Conservation (phyloP, 2,888 invertebrate species). For the Tineola bisselliella region DNA sequence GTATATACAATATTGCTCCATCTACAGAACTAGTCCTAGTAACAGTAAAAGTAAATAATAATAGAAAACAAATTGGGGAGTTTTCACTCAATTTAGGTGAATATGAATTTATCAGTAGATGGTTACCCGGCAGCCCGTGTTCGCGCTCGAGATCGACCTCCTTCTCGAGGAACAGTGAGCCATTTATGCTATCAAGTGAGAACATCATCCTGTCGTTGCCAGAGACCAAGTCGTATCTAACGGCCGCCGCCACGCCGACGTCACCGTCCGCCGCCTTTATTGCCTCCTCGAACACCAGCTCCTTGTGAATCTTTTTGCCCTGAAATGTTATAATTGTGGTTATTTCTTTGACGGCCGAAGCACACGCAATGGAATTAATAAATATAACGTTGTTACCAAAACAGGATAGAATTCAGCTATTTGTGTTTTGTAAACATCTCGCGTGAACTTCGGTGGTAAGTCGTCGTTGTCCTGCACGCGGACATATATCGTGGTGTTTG, state of each 20-base stretch:
- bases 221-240: slow-evolving; percentile 81
- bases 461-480: slow-evolving; percentile 83
- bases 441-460: slow-evolving; percentile 82
- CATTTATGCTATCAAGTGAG: slow-evolving; percentile 77
- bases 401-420: slow-evolving; percentile 86
- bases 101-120: no score
- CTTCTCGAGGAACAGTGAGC: slow-evolving; percentile 78
- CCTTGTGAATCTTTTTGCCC: slow-evolving; percentile 77
- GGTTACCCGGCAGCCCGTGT: slow-evolving; percentile 70
- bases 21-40: no score
- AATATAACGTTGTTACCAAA: slow-evolving; percentile 60
- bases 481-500: slow-evolving; percentile 77
- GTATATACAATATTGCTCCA: no score
- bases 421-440: slow-evolving; percentile 80
- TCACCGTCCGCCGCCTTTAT: slow-evolving; percentile 86
- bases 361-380: no score
- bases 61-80: background rate
- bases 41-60: no score
- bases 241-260: slow-evolving; percentile 74
- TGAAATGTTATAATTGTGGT: no score
- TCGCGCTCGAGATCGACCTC: slow-evolving; percentile 86
- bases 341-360: no score
- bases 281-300: slow-evolving; percentile 74
- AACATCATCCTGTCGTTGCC: slow-evolving; percentile 84
- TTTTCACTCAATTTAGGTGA: background rate